Conservation (phyloP, 1,140 invertebrate species). For the Atopsyche davidsoni region DNA sequence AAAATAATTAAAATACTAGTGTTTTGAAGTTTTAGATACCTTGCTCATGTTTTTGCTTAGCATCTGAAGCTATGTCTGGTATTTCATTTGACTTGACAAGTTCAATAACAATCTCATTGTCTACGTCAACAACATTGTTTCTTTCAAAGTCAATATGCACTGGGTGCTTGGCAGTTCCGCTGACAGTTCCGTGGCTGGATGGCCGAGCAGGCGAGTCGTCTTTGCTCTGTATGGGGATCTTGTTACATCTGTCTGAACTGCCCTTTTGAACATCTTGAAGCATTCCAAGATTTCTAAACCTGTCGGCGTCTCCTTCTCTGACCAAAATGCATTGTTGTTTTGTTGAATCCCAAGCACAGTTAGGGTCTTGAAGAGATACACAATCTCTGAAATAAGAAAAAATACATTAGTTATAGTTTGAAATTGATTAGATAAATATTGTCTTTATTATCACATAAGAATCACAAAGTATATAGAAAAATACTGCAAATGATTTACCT, state of each 20-base stretch:
- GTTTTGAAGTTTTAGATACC: conserved; percentile 14
- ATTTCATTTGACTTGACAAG: conserved; percentile 20
- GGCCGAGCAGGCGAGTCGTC: conserved; percentile 7
- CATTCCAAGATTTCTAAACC: too few species aligned
- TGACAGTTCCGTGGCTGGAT: conserved; percentile 22
- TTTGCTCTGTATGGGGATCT: conserved; percentile 41
- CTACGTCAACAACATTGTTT: conserved; percentile 17
- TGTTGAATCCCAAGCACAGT: conserved; percentile 91
- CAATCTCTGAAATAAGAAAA: conserved; percentile 65
- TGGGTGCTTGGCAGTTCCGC: conserved; percentile 15
- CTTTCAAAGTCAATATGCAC: conserved; percentile 20
- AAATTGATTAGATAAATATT: not conserved
- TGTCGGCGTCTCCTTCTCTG: conserved; percentile 56
- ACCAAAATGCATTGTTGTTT: conserved; percentile 68
- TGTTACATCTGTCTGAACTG: conserved; percentile 60
- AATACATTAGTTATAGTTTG: conserved; percentile 6
- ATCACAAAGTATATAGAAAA: not conserved
- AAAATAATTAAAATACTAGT: conserved; percentile 1
- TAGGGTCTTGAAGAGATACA: conserved; percentile 90
- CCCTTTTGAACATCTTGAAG: conserved; percentile 69
- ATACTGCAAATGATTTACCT: conserved; percentile 45
- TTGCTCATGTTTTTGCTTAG: conserved; percentile 25
- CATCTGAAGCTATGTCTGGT: conserved; percentile 5
- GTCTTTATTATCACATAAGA: not conserved
- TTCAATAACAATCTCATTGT: conserved; percentile 21